Evolutionary conservation across 2,113 vertebrate species (phyloP).

Genomic region (Pelecanus crispus): DNA sequence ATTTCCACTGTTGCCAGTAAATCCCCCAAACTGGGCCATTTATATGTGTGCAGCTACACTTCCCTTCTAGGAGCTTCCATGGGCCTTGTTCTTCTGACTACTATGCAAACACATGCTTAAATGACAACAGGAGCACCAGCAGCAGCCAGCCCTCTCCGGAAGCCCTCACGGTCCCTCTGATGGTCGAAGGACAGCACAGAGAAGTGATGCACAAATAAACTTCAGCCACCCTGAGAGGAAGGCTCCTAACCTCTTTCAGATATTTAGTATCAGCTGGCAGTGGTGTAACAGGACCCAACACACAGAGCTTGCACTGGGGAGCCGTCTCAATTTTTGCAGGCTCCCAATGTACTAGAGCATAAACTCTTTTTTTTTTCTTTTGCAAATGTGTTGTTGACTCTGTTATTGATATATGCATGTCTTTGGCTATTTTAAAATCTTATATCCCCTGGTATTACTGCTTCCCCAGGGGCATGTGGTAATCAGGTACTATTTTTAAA

Average conservation of each 20-base stretch:
- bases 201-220: neutral
- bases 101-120: rapidly evolving
- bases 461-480: neutral
- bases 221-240: neutral
- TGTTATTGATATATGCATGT: neutral
- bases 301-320: neutral
- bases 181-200: rapidly evolving
- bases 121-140: neutral
- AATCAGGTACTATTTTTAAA: constrained; percentile 12
- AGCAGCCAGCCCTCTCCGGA: neutral
- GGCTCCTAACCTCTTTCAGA: neutral
- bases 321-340: neutral
- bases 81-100: rapidly evolving
- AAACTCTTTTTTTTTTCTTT: neutral
- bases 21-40: neutral
- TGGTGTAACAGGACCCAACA: neutral
- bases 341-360: neutral
- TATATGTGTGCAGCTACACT: neutral
- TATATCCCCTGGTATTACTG: neutral
- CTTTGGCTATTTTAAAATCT: neutral
- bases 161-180: neutral
- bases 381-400: neutral
- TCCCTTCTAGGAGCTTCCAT: neutral
- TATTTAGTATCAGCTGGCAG: neutral
- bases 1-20: neutral